A percentile compares a stretch with the other conserved stretches of the same genome.
These are phyloP conservation scores for Engraulis encrasicolus DNA, from an alignment of 2,113 vertebrate species.

Conservation along the genomic window DNA sequence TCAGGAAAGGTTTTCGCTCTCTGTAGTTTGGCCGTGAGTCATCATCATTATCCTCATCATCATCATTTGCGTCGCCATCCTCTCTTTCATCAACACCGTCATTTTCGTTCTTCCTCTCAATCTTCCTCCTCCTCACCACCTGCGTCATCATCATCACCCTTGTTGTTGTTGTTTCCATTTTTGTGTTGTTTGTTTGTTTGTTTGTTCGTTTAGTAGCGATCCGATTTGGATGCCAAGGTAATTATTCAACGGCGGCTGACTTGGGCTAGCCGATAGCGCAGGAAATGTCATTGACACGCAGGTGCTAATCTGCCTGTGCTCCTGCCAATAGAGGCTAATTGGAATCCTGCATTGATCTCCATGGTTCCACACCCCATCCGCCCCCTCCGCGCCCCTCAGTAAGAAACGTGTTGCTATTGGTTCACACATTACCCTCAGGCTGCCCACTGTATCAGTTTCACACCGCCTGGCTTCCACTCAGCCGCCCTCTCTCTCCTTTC, in stretches of 20 bases:
- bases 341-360: slow-evolving; percentile 77
- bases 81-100: not conserved
- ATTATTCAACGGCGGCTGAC: slow-evolving; percentile 62
- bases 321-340: slow-evolving; percentile 78
- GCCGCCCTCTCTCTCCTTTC: slow-evolving; percentile 18
- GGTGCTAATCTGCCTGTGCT: slow-evolving; percentile 74
- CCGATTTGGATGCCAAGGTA: slow-evolving; percentile 41
- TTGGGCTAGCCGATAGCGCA: slow-evolving; percentile 71
- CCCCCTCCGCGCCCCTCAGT: slow-evolving; percentile 63
- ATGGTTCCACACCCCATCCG: too few species aligned
- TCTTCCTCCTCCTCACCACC: slow-evolving; percentile 42
- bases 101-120: not conserved
- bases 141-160: slow-evolving; percentile 15
- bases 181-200: too few species aligned
- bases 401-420: slow-evolving; percentile 68
- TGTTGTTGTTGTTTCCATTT: not conserved
- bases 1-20: not conserved
- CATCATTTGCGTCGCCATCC: not conserved
- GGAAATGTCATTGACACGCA: slow-evolving; percentile 78
- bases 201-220: not conserved
- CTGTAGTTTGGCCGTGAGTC: not conserved
- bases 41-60: not conserved
- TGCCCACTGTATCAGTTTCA: slow-evolving; percentile 33
- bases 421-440: slow-evolving; percentile 49
- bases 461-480: not conserved